phyloP scores from a whole-genome alignment of 1,140 invertebrate genomes.

The Nomia melanderi region DNA sequence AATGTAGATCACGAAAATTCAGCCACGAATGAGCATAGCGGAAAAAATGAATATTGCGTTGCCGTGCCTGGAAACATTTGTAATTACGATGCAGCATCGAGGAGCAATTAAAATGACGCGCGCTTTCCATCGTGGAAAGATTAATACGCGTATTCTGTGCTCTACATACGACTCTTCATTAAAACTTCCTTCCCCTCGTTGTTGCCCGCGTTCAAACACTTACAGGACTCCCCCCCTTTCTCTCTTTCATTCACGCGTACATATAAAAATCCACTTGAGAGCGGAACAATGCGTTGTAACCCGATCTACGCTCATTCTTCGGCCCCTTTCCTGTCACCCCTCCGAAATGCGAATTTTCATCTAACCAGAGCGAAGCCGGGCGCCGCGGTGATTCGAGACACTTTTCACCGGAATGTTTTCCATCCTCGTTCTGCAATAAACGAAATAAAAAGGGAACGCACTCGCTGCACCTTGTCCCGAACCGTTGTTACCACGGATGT shows the following conservation, averaged over 20 bases:
- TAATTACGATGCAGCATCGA: constrained; percentile 8
- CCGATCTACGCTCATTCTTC: not conserved
- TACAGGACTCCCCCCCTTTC: no score
- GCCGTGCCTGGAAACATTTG: not conserved
- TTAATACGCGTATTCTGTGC: constrained; percentile 27
- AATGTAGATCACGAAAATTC: no score
- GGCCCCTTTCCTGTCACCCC: not conserved
- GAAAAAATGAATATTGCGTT: not conserved
- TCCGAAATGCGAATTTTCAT: not conserved
- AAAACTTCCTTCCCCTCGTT: constrained; percentile 11
- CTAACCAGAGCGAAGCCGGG: not conserved
- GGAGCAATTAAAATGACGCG: constrained; percentile 25
- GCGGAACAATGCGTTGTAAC: not conserved
- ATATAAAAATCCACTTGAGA: constrained; percentile 7
- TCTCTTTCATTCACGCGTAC: not conserved
- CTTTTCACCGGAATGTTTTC: not conserved
- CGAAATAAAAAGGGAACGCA: not conserved
- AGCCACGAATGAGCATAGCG: no score
- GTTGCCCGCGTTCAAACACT: constrained; percentile 19
- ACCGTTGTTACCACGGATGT: not conserved
- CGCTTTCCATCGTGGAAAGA: constrained; percentile 26
- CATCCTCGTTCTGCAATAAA: not conserved
- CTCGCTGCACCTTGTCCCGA: not conserved
- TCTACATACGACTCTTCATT: constrained; percentile 31
- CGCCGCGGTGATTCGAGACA: not conserved